phyloP scores from a whole-genome alignment of 2,888 invertebrate species.

The Saturnia japonica region DNA sequence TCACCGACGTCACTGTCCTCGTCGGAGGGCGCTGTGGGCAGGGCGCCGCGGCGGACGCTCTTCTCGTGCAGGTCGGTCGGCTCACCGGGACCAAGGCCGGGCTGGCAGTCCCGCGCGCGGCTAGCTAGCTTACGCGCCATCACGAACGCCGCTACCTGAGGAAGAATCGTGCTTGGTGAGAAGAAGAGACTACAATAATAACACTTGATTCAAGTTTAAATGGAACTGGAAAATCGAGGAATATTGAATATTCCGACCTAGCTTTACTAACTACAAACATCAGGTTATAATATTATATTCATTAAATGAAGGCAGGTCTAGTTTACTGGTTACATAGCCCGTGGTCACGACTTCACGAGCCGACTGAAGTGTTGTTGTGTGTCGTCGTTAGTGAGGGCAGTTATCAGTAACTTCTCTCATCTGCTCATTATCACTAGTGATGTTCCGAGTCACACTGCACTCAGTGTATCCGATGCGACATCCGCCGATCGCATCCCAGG shows the following conservation, averaged over 20 bases:
- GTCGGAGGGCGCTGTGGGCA: constrained; percentile 35
- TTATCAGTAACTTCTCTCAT: too few species aligned
- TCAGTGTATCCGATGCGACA: too few species aligned
- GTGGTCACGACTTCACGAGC: too few species aligned
- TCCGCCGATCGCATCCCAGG: too few species aligned
- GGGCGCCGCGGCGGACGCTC: constrained; percentile 25
- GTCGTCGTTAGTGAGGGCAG: too few species aligned
- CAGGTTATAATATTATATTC: too few species aligned
- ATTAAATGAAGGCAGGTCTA: too few species aligned
- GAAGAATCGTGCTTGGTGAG: neutral
- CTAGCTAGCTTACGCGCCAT: constrained; percentile 58
- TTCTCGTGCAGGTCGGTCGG: neutral
- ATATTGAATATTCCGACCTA: neutral
- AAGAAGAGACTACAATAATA: neutral
- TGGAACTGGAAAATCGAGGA: neutral
- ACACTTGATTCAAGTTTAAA: neutral
- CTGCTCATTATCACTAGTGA: too few species aligned
- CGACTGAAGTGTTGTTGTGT: too few species aligned
- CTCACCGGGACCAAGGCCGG: too few species aligned
- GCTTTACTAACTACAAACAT: neutral
- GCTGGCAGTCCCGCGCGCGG: constrained; percentile 26
- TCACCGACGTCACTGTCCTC: constrained; percentile 48
- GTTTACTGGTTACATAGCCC: too few species aligned
- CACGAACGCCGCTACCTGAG: constrained; percentile 64
- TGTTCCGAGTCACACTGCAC: too few species aligned